Base-by-base conservation (phyloP, 2,888 invertebrate species). In the Gymnocheta viridis region DNA sequence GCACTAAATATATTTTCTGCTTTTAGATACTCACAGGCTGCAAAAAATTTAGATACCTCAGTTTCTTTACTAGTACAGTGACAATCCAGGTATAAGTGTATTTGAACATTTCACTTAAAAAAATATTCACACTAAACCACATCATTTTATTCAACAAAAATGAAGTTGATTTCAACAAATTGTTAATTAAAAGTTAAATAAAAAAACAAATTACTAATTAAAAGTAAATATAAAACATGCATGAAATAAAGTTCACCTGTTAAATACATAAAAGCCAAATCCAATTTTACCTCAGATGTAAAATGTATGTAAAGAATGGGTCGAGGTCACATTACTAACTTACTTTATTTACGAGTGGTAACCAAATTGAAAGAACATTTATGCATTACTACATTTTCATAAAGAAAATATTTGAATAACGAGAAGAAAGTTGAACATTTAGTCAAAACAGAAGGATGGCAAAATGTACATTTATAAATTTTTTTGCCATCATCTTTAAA, bases 141-240 rank as follows among this genome's bases (percentile, higher is more conserved):
- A 24, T 0, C 29, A 17, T n/a, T 14, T 7, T 10, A 22, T 27
- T 22, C 22, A 17, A 22, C 19, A 41, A 49, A 47, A 32, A 19
- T 38, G 3, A 44, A 62, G 14, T 49, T 22, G 4, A 10, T 22
- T 29, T 64, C 41, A 27, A 27, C 74, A 64, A 64, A 29, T 41
- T 51, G 41, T 74, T 74, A 54, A 64, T 74, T 64, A 64, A 66
- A 66, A 66, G 38, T 51, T 62, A 51, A 62, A 51, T 74, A 19
- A 35, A n/a, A n/a, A n/a, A 51, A 44, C 7, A 44, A 56, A 44
- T 24, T n/a, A 56, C 76, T 66, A 76, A 76, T 66, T 56, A 76
- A 76, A 66, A 56, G 64, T 66, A 76, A 76, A 66, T 44, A 56
- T 32, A n/a, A 62, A 38, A 44, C 32, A 12, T 29, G 32, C 12